Conservation (phyloP, 2,797 vertebrate species). For the Myiotriccus ornatus region DNA sequence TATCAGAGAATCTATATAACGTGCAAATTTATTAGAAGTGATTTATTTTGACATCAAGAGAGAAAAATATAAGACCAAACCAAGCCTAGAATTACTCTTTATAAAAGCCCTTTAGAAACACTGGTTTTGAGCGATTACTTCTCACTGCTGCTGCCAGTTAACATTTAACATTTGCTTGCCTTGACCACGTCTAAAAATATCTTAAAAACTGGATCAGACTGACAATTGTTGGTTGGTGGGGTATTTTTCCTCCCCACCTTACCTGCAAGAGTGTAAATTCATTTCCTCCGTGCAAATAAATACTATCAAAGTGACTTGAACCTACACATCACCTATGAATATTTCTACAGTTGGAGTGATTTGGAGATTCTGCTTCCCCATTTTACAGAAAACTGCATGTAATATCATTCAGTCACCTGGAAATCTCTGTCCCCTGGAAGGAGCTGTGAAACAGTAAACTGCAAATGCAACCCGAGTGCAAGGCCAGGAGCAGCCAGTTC, state of each 20-base stretch:
- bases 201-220: neutral
- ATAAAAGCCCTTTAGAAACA: neutral
- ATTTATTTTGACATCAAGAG: neutral
- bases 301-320: neutral
- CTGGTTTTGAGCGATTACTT: neutral
- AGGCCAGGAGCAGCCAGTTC: neutral
- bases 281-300: neutral
- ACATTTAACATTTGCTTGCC: neutral
- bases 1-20: neutral
- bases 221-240: neutral
- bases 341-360: neutral
- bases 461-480: neutral
- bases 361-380: accelerated
- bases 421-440: neutral
- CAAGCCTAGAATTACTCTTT: neutral
- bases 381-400: neutral
- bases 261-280: neutral
- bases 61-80: neutral
- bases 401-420: neutral
- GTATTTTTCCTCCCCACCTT: accelerated
- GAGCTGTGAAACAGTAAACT: neutral
- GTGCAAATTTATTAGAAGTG: neutral
- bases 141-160: neutral
- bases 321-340: neutral
- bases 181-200: neutral